Percentiles rank a stretch among this genome's conserved stretches.
These are phyloP conservation scores for Caenorhabditis zanzibari DNA, from an alignment of 2,888 invertebrate species.

Conservation along the genomic window DNA sequence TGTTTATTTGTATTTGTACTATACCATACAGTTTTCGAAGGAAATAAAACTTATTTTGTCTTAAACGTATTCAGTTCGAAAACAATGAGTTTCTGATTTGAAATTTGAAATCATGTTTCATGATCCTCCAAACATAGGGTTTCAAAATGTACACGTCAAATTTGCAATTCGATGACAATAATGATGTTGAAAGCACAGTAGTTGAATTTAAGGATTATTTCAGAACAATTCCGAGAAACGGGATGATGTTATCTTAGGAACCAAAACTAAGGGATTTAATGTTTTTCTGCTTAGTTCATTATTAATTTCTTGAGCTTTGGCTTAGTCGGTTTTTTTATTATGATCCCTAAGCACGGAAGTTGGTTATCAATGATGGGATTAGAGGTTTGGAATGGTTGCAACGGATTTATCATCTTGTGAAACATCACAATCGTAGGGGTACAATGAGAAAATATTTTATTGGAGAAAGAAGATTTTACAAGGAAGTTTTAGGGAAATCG, in stretches of 20 bases:
- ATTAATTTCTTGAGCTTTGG: slow-evolving; percentile 17
- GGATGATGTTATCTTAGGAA: slow-evolving; percentile 32
- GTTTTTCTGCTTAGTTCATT: slow-evolving; percentile 27
- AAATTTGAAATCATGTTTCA: background rate
- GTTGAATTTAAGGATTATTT: slow-evolving; percentile 36
- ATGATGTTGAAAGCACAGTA: slow-evolving; percentile 1
- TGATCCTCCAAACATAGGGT: slow-evolving; percentile 24
- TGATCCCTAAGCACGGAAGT: slow-evolving; percentile 29
- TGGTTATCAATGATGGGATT: slow-evolving; percentile 15
- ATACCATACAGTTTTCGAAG: slow-evolving; percentile 34
- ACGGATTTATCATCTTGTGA: background rate
- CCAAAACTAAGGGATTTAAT: slow-evolving; percentile 26
- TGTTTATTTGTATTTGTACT: background rate
- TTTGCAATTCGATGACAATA: slow-evolving; percentile 3
- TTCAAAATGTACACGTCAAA: slow-evolving; percentile 20
- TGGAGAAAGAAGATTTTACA: too few relatives aligned
- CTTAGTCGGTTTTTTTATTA: slow-evolving; percentile 14
- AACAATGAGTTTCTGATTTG: background rate
- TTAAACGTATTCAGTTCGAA: too few relatives aligned
- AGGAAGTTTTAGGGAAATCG: too few relatives aligned
- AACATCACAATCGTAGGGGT: background rate
- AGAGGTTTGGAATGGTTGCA: slow-evolving; percentile 5
- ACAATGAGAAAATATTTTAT: too few relatives aligned
- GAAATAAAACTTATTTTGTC: slow-evolving; percentile 54
- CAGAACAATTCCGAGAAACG: slow-evolving; percentile 24